Percentiles rank a stretch among this genome's conserved stretches.
Evolutionary conservation across 92 coral and sea anemone species (phyloP).

Genomic region (Pocillopora meandrina): DNA sequence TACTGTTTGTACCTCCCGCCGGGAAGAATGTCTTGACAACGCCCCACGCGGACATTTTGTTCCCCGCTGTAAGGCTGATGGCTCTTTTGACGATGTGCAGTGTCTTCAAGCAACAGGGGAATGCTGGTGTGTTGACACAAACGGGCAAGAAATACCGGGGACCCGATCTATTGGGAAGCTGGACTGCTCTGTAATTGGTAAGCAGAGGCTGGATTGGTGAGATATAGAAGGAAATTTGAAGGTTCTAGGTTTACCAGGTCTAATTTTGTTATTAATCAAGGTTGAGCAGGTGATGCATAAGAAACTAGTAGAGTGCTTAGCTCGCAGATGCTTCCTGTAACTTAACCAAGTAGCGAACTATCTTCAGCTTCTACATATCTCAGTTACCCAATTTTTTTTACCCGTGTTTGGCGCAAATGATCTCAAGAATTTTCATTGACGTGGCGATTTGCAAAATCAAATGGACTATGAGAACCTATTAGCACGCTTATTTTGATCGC

Average conservation of each 20-base stretch:
- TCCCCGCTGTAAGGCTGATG: slow-evolving; percentile 65
- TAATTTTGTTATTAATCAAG: too few relatives aligned
- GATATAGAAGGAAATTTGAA: not conserved
- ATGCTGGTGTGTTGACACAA: slow-evolving; percentile 88
- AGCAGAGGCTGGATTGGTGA: not conserved
- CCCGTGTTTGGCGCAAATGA: too few relatives aligned
- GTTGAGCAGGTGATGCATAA: too few relatives aligned
- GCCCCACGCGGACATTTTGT: slow-evolving; percentile 44
- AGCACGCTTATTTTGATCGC: not conserved
- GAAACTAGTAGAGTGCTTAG: too few relatives aligned
- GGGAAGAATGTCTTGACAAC: slow-evolving; percentile 59
- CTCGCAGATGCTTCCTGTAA: too few relatives aligned
- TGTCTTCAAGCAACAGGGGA: slow-evolving; percentile 65
- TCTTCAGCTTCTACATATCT: too few relatives aligned
- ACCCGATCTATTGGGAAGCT: slow-evolving; percentile 56
- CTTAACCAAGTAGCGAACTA: too few relatives aligned
- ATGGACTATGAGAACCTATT: too few relatives aligned
- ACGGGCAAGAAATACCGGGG: slow-evolving; percentile 71
- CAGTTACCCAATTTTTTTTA: too few relatives aligned
- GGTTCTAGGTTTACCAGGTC: too few relatives aligned
- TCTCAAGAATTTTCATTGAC: too few relatives aligned
- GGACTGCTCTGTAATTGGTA: slow-evolving; percentile 75
- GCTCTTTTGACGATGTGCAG: slow-evolving; percentile 68
- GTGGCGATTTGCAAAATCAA: too few relatives aligned
- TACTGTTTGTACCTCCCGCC: slow-evolving; percentile 60